Evolutionary conservation across 2,113 vertebrate genomes (phyloP).

Genomic region (Coracopsis vasa): DNA sequence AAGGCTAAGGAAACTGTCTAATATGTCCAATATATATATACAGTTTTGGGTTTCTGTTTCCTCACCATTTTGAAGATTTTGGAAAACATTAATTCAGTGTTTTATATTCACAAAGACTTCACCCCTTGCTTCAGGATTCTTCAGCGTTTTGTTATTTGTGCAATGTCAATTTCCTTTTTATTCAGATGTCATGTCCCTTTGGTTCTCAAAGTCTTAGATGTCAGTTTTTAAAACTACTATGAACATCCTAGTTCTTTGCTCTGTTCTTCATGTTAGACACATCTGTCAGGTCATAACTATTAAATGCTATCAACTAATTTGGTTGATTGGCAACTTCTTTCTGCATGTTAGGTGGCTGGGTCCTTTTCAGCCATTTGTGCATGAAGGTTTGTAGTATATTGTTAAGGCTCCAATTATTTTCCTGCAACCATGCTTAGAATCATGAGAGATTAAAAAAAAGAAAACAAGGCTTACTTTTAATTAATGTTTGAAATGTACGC

Average conservation of each 20-base stretch:
- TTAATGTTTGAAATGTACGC: not conserved
- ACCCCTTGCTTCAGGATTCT: not conserved
- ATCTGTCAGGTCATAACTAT: not conserved
- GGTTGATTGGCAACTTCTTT: not conserved
- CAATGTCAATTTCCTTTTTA: not conserved
- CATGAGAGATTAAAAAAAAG: not conserved
- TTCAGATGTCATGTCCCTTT: not conserved
- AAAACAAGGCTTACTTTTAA: not conserved
- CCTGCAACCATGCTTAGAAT: not conserved
- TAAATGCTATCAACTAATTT: not conserved
- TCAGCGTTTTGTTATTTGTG: not conserved
- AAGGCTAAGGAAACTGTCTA: not conserved
- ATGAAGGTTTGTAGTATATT: not conserved
- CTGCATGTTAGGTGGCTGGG: accelerated
- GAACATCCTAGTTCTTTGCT: not conserved
- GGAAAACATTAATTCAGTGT: not conserved
- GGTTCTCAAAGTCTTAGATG: not conserved
- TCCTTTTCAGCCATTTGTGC: not conserved
- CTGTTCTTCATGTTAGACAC: not conserved
- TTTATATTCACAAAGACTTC: not conserved
- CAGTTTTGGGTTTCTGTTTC: not conserved
- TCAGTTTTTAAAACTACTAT: not conserved
- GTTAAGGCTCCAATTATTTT: not conserved
- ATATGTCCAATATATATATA: not conserved
- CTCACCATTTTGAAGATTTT: not conserved